Evolutionary conservation across 2,888 invertebrate species (phyloP).

Genomic region (Uloborus plumipes): DNA sequence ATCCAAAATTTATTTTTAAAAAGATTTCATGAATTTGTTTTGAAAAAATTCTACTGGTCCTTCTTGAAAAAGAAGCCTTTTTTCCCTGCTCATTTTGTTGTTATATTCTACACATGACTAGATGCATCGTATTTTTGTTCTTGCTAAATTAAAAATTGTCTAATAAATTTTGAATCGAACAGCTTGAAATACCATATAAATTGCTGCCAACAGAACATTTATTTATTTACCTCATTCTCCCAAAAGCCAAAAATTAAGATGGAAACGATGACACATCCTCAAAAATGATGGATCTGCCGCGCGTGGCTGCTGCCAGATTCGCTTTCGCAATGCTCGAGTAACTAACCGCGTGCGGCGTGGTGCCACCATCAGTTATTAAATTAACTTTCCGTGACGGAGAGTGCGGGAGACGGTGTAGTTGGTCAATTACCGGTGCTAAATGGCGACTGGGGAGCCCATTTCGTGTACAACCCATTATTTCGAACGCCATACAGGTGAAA

Average conservation of each 20-base stretch:
- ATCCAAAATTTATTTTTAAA: too few species aligned
- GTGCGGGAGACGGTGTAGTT: slow-evolving; percentile 36
- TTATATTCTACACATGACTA: too few species aligned
- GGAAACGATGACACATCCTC: background rate
- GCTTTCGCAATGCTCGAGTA: slow-evolving; percentile 6
- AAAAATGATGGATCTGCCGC: background rate
- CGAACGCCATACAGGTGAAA: slow-evolving; percentile 28
- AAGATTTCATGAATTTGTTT: too few species aligned
- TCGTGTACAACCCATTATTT: slow-evolving; percentile 41
- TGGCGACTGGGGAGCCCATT: slow-evolving; percentile 17
- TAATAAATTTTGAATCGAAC: too few species aligned
- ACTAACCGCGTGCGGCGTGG: slow-evolving; percentile 16
- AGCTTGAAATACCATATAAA: too few species aligned
- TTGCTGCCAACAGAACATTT: too few species aligned
- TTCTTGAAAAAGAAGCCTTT: too few species aligned
- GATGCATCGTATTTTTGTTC: too few species aligned
- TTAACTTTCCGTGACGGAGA: slow-evolving; percentile 32
- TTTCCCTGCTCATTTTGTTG: too few species aligned
- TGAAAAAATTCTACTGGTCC: too few species aligned
- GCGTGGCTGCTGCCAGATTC: slow-evolving; percentile 4
- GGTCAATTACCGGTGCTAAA: slow-evolving; percentile 56
- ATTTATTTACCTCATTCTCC: too few species aligned
- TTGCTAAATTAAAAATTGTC: too few species aligned
- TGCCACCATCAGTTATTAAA: slow-evolving; percentile 53
- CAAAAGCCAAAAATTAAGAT: background rate